Base-by-base conservation (phyloP, 2,113 vertebrate genomes). In the Chionomys nivalis region DNA sequence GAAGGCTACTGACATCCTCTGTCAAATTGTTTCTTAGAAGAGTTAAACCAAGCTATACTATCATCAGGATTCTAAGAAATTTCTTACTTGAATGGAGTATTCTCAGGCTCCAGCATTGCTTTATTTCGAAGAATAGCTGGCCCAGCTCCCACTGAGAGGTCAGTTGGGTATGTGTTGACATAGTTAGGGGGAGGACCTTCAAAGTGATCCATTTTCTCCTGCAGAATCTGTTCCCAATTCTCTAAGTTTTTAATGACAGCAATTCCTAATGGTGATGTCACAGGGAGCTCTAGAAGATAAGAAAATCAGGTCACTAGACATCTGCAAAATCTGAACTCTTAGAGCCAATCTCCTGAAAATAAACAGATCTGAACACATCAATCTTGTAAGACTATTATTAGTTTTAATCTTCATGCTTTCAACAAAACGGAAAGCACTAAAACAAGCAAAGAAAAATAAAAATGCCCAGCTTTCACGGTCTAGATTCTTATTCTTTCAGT, bases 71-170 rank as follows among this genome's bases (percentile, higher is more conserved):
- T 42, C 13, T 61, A 93, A 93, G 12, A 86, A 72, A 26, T 47
- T 1, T 87, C 99, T 98, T 98, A 99, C 99, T 99, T 99, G 98
- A 99, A 99, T 0, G 99, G 99, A 26, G 99, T 99, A 98, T 99
- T 99, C 98, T 99, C 99, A 42, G 99, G 99, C 96, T 99, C 99
- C 94, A 99, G 98, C 99, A 99, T 99, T 73, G 99, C 99, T 98
- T 99, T 99, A 97, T 99, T 99, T 92, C 99, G 98, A 73, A 99
- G 99, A 72, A 99, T 85, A 94, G 99, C 99, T 33, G 99, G 99
- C 78, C 99, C 99, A 16, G 99, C 99, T 76, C 99, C 99, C 9
- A 98, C 95, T 3, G 99, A 99, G 83, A 99, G 77, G 96, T 99
- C 99, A 91, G 98, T 98, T 21, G 99, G 99, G 44, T 98, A 99